Conservation (phyloP, 2,113 vertebrate species). For the Erythrocercus mccallii region DNA sequence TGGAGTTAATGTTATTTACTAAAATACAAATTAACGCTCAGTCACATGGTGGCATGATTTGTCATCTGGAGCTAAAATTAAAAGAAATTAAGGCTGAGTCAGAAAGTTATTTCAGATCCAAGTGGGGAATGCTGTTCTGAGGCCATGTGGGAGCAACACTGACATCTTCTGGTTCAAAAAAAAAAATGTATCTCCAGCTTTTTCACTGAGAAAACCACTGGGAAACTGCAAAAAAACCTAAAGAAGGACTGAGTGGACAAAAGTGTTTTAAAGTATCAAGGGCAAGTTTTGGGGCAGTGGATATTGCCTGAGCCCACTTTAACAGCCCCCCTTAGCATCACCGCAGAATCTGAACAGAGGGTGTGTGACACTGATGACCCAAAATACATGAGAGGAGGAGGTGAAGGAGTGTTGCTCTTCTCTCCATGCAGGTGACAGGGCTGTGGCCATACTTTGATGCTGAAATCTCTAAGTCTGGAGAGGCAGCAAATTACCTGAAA, state of each 20-base stretch:
- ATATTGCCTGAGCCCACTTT: background rate
- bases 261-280: background rate
- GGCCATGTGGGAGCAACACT: background rate
- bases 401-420: background rate
- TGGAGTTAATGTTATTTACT: slow-evolving; percentile 58
- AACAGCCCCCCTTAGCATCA: background rate
- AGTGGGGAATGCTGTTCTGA: background rate
- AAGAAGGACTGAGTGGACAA: too few species aligned
- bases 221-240: background rate
- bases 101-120: slow-evolving; percentile 71
- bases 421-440: background rate
- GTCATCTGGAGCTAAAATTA: slow-evolving; percentile 73
- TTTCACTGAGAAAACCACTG: accelerated
- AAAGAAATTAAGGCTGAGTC: slow-evolving; percentile 69
- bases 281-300: background rate
- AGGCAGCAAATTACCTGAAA: background rate
- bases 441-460: background rate
- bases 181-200: accelerated
- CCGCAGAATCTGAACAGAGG: background rate
- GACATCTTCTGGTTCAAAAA: slow-evolving; percentile 45
- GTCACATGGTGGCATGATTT: slow-evolving; percentile 59
- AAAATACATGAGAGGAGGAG: background rate
- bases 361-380: background rate
- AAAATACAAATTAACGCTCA: slow-evolving; percentile 48
- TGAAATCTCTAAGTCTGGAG: background rate